Conservation (phyloP, 2,797 vertebrate species). For the Falco berigora region DNA sequence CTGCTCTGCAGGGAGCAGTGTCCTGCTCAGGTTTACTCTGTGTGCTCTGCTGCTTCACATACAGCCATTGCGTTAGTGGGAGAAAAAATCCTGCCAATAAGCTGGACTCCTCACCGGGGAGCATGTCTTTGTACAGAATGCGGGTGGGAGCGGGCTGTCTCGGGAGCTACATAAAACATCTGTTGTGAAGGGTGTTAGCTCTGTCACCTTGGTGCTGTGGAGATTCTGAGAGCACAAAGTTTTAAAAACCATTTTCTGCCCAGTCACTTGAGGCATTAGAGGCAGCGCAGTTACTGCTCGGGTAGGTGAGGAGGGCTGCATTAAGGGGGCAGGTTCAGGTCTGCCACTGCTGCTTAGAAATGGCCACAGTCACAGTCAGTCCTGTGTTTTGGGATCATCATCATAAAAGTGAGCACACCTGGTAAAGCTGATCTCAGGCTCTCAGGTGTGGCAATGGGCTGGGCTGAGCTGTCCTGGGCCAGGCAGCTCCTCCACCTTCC, state of each 20-base stretch:
- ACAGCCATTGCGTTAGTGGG: neutral
- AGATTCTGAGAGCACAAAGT: neutral
- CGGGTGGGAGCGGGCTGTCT: neutral
- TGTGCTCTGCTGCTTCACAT: neutral
- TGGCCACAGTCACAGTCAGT: neutral
- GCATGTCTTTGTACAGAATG: neutral
- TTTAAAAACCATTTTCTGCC: neutral
- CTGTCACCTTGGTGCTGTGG: neutral
- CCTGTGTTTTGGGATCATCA: neutral
- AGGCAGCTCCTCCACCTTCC: neutral
- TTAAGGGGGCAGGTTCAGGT: neutral
- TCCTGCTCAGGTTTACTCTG: neutral
- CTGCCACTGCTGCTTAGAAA: neutral
- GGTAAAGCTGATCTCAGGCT: neutral
- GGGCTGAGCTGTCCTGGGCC: accelerated
- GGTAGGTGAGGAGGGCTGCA: neutral
- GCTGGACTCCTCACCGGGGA: neutral
- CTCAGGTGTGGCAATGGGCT: neutral
- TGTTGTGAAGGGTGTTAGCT: neutral
- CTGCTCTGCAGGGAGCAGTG: neutral
- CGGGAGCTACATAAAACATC: neutral
- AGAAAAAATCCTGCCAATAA: neutral
- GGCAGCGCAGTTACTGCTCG: neutral
- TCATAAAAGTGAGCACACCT: neutral
- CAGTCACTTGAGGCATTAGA: neutral